Evolutionary conservation across 2,797 vertebrate species (phyloP).

Genomic region (Malurus splendens): DNA sequence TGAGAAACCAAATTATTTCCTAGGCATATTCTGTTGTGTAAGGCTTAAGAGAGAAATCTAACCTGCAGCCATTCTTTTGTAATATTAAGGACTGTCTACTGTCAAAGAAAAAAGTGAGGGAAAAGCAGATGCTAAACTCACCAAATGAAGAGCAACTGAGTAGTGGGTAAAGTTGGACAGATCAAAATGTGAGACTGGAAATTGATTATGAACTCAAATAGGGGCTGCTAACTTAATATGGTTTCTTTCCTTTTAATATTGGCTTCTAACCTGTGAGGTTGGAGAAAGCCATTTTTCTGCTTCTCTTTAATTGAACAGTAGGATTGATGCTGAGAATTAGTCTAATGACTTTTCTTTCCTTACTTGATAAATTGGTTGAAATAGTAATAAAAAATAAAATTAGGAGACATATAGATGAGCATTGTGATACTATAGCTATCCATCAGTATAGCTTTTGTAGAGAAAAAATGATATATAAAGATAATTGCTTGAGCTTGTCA

Average conservation of each 20-base stretch:
- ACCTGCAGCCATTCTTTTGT: background rate
- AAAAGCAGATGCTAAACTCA: background rate
- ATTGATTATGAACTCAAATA: constrained; percentile 24
- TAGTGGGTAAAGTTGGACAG: background rate
- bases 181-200: background rate
- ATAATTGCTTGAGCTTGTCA: constrained; percentile 23
- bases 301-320: constrained; percentile 43
- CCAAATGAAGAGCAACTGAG: constrained; percentile 2
- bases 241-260: constrained; percentile 24
- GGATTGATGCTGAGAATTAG: constrained; percentile 53
- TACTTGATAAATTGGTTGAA: constrained; percentile 47
- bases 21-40: background rate
- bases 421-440: constrained; percentile 7
- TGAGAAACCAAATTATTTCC: background rate
- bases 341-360: constrained; percentile 49
- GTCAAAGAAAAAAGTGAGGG: background rate
- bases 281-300: constrained; percentile 47
- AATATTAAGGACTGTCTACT: background rate
- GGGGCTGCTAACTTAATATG: constrained; percentile 1
- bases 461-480: constrained; percentile 6
- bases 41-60: background rate
- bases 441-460: background rate
- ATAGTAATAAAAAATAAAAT: constrained; percentile 50
- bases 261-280: constrained; percentile 40
- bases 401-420: constrained; percentile 14